These are phyloP conservation scores for Philypnodon macrostomus DNA, from an alignment of 2,797 vertebrate genomes.

Conservation along the genomic window DNA sequence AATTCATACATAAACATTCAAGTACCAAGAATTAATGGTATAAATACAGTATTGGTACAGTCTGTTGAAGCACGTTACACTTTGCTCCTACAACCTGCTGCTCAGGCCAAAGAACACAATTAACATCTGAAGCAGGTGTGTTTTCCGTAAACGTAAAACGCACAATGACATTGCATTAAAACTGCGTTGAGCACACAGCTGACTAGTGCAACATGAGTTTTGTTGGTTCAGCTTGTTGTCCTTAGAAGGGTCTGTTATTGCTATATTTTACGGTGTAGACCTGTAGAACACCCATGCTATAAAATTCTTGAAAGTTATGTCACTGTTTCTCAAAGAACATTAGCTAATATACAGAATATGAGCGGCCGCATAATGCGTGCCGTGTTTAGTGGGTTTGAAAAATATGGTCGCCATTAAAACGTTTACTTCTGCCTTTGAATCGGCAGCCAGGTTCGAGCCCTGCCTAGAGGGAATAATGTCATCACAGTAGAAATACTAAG, in stretches of 20 bases:
- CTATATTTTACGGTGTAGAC: constrained; percentile 13
- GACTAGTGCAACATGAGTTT: constrained; percentile 27
- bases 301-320: constrained; percentile 22
- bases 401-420: constrained; percentile 50
- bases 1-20: too few relatives aligned
- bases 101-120: constrained; percentile 51
- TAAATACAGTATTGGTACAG: constrained; percentile 13
- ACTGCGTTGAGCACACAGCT: constrained; percentile 43
- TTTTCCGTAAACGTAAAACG: constrained; percentile 48
- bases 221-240: constrained; percentile 51
- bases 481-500: constrained; percentile 37
- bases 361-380: constrained; percentile 35
- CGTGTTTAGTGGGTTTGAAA: constrained; percentile 36
- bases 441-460: constrained; percentile 31
- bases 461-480: constrained; percentile 52
- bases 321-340: constrained; percentile 22
- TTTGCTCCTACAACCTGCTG: constrained; percentile 29
- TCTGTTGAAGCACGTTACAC: constrained; percentile 18
- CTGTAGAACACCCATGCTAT: constrained; percentile 17
- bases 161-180: constrained; percentile 20
- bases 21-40: background rate
- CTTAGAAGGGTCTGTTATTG: constrained; percentile 8
- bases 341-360: constrained; percentile 23
- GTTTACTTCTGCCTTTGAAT: constrained; percentile 39
- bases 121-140: constrained; percentile 60